A percentile compares a stretch with the other conserved stretches of the same genome.
phyloP scores from a whole-genome alignment of 2,888 invertebrate species.

The Ectemnius continuus region DNA sequence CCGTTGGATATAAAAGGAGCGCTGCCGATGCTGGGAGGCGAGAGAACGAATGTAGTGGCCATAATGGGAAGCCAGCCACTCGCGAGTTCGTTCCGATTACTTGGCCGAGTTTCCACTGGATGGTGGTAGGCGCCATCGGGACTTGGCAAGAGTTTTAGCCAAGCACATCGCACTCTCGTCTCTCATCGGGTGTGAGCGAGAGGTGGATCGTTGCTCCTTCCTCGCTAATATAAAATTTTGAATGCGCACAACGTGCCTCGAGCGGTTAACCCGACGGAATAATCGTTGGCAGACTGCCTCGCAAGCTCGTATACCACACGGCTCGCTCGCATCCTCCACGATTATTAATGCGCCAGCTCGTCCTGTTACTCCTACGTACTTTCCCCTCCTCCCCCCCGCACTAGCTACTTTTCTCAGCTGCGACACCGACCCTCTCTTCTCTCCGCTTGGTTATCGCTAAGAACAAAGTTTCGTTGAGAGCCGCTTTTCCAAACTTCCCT shows the following conservation, averaged over 20 bases:
- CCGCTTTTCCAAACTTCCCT: neutral
- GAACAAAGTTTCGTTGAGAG: neutral
- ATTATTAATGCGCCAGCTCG: neutral
- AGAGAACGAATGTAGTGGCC: neutral
- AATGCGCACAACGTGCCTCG: slow-evolving; percentile 15
- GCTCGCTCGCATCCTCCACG: slow-evolving; percentile 1
- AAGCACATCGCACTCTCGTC: neutral
- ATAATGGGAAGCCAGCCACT: slow-evolving; percentile 5
- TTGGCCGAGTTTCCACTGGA: slow-evolving; percentile 10
- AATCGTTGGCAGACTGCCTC: slow-evolving; percentile 28
- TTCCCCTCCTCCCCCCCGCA: no score
- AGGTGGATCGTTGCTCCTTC: neutral
- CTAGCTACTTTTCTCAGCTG: neutral
- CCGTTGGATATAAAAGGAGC: neutral
- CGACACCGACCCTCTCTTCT: no score
- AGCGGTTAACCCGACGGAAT: slow-evolving; percentile 22
- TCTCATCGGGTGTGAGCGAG: no score
- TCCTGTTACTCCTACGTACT: neutral
- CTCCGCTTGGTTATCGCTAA: neutral
- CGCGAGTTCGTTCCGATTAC: slow-evolving; percentile 21
- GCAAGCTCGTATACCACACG: neutral
- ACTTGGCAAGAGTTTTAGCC: slow-evolving; percentile 18
- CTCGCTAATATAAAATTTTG: slow-evolving; percentile 19
- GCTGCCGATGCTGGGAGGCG: no score
- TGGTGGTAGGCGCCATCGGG: neutral